phyloP scores from a whole-genome alignment of 2,113 vertebrate genomes.

The Odontophorus gujanensis region DNA sequence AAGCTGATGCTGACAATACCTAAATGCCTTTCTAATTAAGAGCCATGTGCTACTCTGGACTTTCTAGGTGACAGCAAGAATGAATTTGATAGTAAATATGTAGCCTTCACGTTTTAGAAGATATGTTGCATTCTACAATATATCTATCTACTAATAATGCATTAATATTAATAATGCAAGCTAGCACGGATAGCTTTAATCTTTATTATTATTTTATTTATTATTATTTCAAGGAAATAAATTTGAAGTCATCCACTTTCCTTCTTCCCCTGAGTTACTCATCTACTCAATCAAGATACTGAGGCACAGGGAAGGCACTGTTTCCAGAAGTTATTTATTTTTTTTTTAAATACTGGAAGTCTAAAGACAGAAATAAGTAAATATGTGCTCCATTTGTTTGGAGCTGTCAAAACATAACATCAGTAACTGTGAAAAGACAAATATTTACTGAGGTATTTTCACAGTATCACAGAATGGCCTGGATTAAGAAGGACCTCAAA shows the following conservation, averaged over 20 bases:
- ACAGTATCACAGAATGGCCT: no score
- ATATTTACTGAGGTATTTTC: not conserved
- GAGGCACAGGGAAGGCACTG: not conserved
- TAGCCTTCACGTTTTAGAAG: not conserved
- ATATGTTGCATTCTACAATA: not conserved
- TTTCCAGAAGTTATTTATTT: not conserved
- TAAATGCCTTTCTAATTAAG: slow-evolving; percentile 38
- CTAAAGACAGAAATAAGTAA: not conserved
- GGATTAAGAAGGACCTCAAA: no score
- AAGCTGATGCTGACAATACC: not conserved
- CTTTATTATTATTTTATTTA: no score
- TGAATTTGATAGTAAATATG: not conserved
- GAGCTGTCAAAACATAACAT: not conserved
- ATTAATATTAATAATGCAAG: not conserved
- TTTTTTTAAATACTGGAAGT: not conserved
- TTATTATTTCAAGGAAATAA: not conserved
- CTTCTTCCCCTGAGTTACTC: not conserved
- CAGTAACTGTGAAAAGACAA: not conserved
- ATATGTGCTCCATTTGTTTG: not conserved
- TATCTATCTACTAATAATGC: no score
- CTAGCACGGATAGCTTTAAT: not conserved
- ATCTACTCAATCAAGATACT: not conserved
- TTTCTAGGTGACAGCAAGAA: not conserved
- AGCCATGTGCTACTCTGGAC: not conserved
- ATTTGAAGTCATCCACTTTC: not conserved